Percentiles rank a stretch among this genome's conserved stretches.
These are phyloP conservation scores for Bombus pascuorum DNA, from an alignment of 1,140 invertebrate genomes.

Conservation along the genomic window DNA sequence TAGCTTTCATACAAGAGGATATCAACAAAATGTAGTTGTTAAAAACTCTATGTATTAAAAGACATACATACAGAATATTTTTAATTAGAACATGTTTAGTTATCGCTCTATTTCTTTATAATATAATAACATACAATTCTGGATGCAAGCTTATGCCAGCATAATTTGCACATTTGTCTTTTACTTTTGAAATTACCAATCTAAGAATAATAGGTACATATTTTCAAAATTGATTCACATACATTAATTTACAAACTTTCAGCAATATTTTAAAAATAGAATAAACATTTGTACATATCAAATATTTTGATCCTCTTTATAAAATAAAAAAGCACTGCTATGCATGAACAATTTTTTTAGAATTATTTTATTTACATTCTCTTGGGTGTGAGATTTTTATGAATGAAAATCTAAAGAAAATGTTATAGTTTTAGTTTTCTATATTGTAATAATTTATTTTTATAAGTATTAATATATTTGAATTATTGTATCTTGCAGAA, in stretches of 20 bases:
- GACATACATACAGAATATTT: background rate
- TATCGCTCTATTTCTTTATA: background rate
- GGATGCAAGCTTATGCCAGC: slow-evolving; percentile 12
- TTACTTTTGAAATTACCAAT: slow-evolving; percentile 2
- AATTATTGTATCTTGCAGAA: slow-evolving; percentile 38
- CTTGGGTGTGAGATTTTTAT: background rate
- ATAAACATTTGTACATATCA: slow-evolving; percentile 29
- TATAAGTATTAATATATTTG: slow-evolving; percentile 15
- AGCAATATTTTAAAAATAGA: slow-evolving; percentile 6
- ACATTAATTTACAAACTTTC: background rate
- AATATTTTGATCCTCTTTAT: slow-evolving; percentile 9
- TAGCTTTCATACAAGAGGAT: background rate
- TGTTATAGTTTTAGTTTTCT: background rate
- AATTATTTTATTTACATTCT: background rate
- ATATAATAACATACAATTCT: background rate
- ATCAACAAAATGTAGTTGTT: slow-evolving; percentile 29
- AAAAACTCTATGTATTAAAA: slow-evolving; percentile 28
- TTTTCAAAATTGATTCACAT: background rate
- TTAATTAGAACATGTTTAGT: background rate
- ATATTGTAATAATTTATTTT: slow-evolving; percentile 4
- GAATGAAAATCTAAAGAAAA: background rate
- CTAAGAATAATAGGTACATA: background rate
- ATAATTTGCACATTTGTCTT: slow-evolving; percentile 2
- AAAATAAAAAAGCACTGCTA: slow-evolving; percentile 4
- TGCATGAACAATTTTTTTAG: slow-evolving; percentile 8